Evolutionary conservation across 1,140 invertebrate species (phyloP).

Genomic region (Drosophila ogumai): DNA sequence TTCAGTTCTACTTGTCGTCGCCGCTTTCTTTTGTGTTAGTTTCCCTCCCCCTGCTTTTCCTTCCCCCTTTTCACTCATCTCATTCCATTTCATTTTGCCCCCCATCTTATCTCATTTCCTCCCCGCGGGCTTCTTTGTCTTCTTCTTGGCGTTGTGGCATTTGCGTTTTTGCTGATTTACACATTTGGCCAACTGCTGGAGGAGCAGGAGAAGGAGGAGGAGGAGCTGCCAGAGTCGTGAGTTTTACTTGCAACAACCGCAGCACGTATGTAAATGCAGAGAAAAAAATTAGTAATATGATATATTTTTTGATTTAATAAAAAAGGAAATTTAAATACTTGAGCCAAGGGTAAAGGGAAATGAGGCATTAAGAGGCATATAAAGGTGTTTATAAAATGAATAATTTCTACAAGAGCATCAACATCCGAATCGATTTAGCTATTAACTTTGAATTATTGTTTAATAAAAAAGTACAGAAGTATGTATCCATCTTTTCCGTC

Average conservation of each 20-base stretch:
- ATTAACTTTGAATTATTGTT: too few species aligned
- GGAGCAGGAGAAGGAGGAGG: background rate
- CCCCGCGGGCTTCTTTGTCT: constrained; percentile 39
- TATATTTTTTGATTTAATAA: background rate
- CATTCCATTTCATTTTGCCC: constrained; percentile 4
- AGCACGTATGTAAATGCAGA: constrained; percentile 26
- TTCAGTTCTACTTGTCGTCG: constrained; percentile 63
- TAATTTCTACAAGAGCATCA: too few species aligned
- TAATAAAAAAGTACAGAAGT: too few species aligned
- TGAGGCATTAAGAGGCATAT: too few species aligned
- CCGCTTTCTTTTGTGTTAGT: constrained; percentile 41
- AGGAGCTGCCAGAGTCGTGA: constrained; percentile 1
- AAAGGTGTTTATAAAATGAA: background rate
- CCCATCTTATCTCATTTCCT: constrained; percentile 8
- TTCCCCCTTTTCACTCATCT: background rate
- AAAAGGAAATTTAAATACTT: too few species aligned
- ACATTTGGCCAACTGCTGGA: constrained; percentile 45
- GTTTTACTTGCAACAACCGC: constrained; percentile 33
- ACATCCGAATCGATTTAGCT: background rate
- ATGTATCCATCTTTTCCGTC: too few species aligned
- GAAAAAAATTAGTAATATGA: background rate
- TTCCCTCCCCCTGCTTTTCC: background rate
- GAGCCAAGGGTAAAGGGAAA: too few species aligned
- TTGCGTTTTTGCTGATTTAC: constrained; percentile 73
- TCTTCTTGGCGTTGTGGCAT: constrained; percentile 48